A percentile compares a stretch with the other conserved stretches of the same genome.
phyloP scores from a whole-genome alignment of 2,113 vertebrate species.

The Menura novaehollandiae region DNA sequence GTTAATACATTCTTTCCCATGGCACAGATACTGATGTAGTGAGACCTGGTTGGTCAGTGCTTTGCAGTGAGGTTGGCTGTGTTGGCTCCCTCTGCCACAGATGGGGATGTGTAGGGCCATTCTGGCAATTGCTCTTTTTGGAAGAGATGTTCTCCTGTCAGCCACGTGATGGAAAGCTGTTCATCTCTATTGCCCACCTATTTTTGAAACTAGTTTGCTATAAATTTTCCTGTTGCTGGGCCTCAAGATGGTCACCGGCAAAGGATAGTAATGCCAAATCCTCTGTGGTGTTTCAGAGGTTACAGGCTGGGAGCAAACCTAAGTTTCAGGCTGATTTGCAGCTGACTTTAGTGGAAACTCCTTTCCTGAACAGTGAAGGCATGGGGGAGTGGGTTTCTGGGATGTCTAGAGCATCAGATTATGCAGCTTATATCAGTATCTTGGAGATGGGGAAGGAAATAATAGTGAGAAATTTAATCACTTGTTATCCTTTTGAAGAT shows the following conservation, averaged over 20 bases:
- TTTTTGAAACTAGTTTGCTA: neutral
- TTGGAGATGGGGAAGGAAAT: neutral
- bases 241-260: neutral
- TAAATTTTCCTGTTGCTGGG: neutral
- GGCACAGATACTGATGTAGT: neutral
- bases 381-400: neutral
- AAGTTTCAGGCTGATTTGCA: neutral
- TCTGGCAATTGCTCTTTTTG: neutral
- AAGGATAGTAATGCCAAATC: neutral
- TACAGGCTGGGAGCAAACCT: neutral
- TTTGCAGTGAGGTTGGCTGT: neutral
- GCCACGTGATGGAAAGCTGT: neutral
- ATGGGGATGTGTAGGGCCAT: neutral
- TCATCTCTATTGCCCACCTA: neutral
- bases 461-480: neutral
- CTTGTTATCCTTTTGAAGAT: conserved; percentile 71
- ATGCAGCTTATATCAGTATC: neutral
- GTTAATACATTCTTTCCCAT: neutral
- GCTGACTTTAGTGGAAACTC: neutral
- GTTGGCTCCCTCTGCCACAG: neutral
- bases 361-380: neutral
- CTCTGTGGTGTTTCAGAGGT: neutral
- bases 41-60: neutral
- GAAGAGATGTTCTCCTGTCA: neutral
- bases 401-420: neutral